Percentiles rank a stretch among this genome's conserved stretches.
Evolutionary conservation across 2,797 vertebrate genomes (phyloP).

Genomic region (Ctenosaura bakeri): DNA sequence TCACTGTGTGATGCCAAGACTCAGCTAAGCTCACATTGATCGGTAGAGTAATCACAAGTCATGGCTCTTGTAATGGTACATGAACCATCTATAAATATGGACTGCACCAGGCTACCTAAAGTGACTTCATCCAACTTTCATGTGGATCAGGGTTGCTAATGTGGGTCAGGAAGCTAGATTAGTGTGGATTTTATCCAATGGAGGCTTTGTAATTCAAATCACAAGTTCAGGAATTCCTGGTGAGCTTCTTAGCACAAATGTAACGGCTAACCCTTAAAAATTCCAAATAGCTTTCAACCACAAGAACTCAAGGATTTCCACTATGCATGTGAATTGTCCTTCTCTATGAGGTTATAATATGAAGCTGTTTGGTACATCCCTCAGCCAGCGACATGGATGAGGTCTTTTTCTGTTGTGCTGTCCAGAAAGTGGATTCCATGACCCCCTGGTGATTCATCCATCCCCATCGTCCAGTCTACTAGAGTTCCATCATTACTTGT

Average conservation of each 20-base stretch:
- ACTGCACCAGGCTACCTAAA: neutral
- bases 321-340: too few relatives aligned
- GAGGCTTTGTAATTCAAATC: neutral
- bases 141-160: neutral
- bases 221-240: neutral
- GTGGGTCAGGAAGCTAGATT: neutral
- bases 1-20: too few relatives aligned
- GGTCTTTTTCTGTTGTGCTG: neutral
- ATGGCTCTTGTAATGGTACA: neutral
- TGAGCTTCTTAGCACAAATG: neutral
- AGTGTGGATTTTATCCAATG: neutral
- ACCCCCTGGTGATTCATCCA: neutral
- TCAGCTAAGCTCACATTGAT: neutral
- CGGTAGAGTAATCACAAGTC: neutral
- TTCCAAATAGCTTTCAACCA: neutral
- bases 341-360: too few relatives aligned
- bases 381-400: too few relatives aligned
- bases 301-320: neutral
- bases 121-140: neutral
- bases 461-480: neutral
- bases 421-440: neutral
- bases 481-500: neutral
- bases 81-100: neutral
- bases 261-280: neutral
- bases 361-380: too few relatives aligned